Conservation (phyloP, 2,888 invertebrate species). For the Homarus gammarus region DNA sequence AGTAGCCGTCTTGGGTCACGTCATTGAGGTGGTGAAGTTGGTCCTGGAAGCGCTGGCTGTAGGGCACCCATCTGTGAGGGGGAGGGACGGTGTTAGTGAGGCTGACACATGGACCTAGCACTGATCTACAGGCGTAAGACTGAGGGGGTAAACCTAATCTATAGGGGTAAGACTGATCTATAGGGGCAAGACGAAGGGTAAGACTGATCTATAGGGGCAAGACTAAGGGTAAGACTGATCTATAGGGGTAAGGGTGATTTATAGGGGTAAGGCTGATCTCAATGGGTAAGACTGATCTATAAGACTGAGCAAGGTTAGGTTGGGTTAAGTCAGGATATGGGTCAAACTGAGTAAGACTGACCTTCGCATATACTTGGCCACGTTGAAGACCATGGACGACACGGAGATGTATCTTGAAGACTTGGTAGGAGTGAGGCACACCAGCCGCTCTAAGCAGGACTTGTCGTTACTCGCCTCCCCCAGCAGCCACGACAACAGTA, state of each 20-base stretch:
- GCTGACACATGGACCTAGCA: background rate
- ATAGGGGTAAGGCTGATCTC: no score
- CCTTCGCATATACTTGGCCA: background rate
- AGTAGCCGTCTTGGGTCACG: conserved; percentile 25
- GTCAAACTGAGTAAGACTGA: background rate
- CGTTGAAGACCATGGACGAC: conserved; percentile 39
- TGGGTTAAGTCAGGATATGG: background rate
- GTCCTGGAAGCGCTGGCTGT: conserved; percentile 24
- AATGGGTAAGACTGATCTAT: no score
- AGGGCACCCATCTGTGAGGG: conserved; percentile 15
- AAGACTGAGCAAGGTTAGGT: no score
- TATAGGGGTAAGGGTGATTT: no score
- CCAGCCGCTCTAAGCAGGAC: conserved; percentile 50
- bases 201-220: no score
- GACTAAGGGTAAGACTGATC: no score
- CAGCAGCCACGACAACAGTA: conserved; percentile 86
- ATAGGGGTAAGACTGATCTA: no score
- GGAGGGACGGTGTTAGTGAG: background rate
- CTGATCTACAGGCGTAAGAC: background rate
- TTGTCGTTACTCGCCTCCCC: conserved; percentile 81
- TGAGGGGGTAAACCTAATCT: background rate
- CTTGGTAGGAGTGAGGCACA: conserved; percentile 49
- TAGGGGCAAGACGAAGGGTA: no score
- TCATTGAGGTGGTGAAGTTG: conserved; percentile 5
- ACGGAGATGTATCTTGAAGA: conserved; percentile 32